Conservation (phyloP, 2,888 invertebrate genomes). For the Leptogaster cylindrica region DNA sequence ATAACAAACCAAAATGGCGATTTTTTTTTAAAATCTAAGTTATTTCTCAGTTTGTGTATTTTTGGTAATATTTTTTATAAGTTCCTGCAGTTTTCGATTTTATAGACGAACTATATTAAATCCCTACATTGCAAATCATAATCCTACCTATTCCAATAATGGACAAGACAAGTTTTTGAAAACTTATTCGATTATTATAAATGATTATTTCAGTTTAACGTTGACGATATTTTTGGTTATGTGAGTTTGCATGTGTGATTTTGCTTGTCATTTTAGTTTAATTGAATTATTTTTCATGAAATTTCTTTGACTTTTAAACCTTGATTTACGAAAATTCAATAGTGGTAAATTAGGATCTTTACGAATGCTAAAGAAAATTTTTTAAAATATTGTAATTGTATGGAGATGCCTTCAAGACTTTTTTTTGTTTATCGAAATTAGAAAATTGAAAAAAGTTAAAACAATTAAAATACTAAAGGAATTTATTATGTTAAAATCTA, state of each 20-base stretch:
- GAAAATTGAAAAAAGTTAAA: background rate
- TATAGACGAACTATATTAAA: background rate
- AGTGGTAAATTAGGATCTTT: slow-evolving; percentile 16
- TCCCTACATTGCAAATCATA: slow-evolving; percentile 23
- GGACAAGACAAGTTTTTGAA: slow-evolving; percentile 15
- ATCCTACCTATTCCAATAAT: slow-evolving; percentile 25
- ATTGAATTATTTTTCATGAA: slow-evolving; percentile 21
- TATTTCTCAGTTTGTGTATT: slow-evolving; percentile 27
- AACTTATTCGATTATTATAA: slow-evolving; percentile 29
- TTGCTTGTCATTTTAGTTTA: slow-evolving; percentile 28
- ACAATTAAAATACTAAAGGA: background rate
- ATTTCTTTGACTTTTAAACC: background rate
- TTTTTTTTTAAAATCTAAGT: slow-evolving; percentile 31
- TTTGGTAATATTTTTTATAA: slow-evolving; percentile 25
- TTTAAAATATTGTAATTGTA: background rate
- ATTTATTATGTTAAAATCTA: too few relatives aligned
- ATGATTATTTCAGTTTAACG: background rate
- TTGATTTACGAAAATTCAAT: background rate
- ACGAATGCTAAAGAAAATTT: background rate
- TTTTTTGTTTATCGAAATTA: background rate
- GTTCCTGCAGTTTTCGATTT: slow-evolving; percentile 23
- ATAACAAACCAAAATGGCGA: slow-evolving; percentile 13
- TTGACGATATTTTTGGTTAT: slow-evolving; percentile 25
- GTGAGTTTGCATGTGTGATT: slow-evolving; percentile 44
- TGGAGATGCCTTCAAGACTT: background rate